Conservation (phyloP, 2,888 invertebrate genomes). For the Chrysolina oricalcia region DNA sequence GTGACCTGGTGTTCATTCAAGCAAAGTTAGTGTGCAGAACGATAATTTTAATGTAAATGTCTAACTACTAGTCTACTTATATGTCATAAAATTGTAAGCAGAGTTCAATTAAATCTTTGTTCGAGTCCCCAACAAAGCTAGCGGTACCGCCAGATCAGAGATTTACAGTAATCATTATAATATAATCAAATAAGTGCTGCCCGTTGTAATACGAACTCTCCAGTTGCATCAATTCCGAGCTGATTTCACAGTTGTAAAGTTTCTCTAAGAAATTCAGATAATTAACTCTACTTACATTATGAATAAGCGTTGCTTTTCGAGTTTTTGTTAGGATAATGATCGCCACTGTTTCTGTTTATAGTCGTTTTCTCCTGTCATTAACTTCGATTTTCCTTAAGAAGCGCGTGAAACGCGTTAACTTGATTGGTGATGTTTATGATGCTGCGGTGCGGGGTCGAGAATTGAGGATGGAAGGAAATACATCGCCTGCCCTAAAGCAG, state of each 20-base stretch:
- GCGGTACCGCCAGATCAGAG: slow-evolving; percentile 1
- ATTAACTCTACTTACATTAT: slow-evolving; percentile 9
- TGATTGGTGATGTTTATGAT: neutral
- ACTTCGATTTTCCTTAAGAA: slow-evolving; percentile 29
- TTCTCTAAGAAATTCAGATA: slow-evolving; percentile 19
- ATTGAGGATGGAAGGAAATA: too few relatives aligned
- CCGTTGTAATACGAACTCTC: neutral
- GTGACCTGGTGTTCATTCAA: too few relatives aligned
- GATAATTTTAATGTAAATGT: neutral
- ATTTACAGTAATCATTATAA: slow-evolving; percentile 5
- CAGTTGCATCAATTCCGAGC: slow-evolving; percentile 6
- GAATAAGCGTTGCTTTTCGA: slow-evolving; percentile 17
- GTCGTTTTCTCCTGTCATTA: slow-evolving; percentile 28
- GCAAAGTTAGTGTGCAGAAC: too few relatives aligned
- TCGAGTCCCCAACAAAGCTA: neutral
- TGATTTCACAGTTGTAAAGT: slow-evolving; percentile 8
- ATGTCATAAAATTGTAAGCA: neutral
- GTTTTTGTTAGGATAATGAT: slow-evolving; percentile 19
- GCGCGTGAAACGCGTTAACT: slow-evolving; percentile 19
- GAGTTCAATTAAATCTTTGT: neutral
- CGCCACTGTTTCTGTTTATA: slow-evolving; percentile 21
- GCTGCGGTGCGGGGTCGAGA: neutral
- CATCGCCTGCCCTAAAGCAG: too few relatives aligned
- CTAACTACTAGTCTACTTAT: neutral
- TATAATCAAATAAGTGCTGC: neutral